Evolutionary conservation across 2,888 invertebrate genomes (phyloP).

Genomic region (Linnaemya vulpina): DNA sequence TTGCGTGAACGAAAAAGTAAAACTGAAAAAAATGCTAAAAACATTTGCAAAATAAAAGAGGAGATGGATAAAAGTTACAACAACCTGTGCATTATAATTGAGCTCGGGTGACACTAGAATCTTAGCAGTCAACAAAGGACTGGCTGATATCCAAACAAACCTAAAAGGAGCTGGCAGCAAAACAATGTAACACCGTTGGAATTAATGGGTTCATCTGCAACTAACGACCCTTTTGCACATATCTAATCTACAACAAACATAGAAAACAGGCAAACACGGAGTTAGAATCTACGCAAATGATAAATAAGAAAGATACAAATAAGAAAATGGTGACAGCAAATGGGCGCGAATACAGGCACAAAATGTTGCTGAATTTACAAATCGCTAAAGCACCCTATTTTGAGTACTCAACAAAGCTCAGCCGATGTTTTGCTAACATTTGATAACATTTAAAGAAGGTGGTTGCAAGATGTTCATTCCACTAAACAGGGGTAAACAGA

Average conservation of each 20-base stretch:
- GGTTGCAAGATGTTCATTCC: constrained; percentile 36
- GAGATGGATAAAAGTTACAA: constrained; percentile 34
- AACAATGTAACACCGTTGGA: constrained; percentile 50
- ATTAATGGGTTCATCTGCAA: constrained; percentile 70
- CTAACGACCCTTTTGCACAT: constrained; percentile 61
- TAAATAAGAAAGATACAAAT: constrained; percentile 39
- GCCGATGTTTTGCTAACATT: background rate
- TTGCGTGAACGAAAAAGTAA: constrained; percentile 70
- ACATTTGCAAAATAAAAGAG: constrained; percentile 62
- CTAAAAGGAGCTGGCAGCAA: constrained; percentile 3
- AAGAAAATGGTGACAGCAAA: constrained; percentile 61
- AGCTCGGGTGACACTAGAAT: constrained; percentile 47
- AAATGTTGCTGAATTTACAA: constrained; percentile 32
- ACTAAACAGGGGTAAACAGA: constrained; percentile 23
- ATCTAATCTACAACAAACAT: constrained; percentile 28
- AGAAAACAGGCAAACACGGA: constrained; percentile 21
- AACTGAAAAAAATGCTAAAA: constrained; percentile 44
- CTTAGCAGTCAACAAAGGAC: background rate
- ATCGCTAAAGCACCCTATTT: constrained; percentile 56
- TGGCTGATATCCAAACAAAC: background rate
- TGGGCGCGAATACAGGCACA: constrained; percentile 64
- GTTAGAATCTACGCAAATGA: constrained; percentile 44
- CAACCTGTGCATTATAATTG: constrained; percentile 68
- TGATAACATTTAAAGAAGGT: background rate
- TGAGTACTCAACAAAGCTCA: constrained; percentile 22